Evolutionary conservation across 2,113 vertebrate species (phyloP).

Genomic region (Nycticebus coucang): DNA sequence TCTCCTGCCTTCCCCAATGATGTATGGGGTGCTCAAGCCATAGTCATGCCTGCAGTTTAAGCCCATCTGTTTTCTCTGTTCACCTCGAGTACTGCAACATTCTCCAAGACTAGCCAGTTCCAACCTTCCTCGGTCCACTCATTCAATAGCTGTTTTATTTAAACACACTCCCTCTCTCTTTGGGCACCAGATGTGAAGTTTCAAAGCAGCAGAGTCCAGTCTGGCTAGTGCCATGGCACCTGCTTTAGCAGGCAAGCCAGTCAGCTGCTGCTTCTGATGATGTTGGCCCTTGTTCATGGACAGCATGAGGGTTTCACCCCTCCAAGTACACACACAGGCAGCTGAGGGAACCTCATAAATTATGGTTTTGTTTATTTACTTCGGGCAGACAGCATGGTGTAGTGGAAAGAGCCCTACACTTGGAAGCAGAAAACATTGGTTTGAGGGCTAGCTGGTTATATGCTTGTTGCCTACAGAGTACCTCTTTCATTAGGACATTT

Average conservation of each 20-base stretch:
- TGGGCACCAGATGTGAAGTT: conserved; percentile 74
- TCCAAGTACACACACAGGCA: conserved; percentile 70
- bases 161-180: conserved; percentile 64
- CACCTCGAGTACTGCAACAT: conserved; percentile 62
- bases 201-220: conserved; percentile 67
- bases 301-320: conserved; percentile 68
- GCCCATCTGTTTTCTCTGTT: conserved; percentile 70
- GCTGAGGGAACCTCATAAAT: conserved; percentile 79
- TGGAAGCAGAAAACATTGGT: conserved; percentile 60
- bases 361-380: conserved; percentile 79
- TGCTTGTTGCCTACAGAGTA: neutral
- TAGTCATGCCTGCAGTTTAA: conserved; percentile 41
- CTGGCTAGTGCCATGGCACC: conserved; percentile 68
- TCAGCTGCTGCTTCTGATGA: conserved; percentile 77
- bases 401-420: conserved; percentile 65
- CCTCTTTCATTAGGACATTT: neutral
- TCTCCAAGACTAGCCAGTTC: conserved; percentile 62
- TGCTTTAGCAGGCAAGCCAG: conserved; percentile 76
- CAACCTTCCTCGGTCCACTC: conserved; percentile 21
- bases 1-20: neutral
- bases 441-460: neutral
- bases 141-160: conserved; percentile 73
- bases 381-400: conserved; percentile 58
- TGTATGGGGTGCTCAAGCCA: conserved; percentile 38
- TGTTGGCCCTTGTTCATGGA: conserved; percentile 75